Evolutionary conservation across 2,888 invertebrate genomes (phyloP).

Genomic region (Pandemis heparana): DNA sequence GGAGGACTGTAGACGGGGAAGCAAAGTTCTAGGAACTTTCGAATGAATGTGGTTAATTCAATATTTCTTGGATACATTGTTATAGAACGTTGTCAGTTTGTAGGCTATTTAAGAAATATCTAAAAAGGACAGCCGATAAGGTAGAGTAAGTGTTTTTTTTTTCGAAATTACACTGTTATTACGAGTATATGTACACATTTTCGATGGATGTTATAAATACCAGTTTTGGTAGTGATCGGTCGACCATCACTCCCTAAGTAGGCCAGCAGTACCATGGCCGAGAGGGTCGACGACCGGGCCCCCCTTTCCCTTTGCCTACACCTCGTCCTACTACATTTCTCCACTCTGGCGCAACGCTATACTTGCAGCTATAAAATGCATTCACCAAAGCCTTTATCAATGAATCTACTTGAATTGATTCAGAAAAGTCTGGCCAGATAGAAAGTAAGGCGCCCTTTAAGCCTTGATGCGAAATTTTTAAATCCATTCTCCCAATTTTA

Average conservation of each 20-base stretch:
- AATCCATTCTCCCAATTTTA: not conserved
- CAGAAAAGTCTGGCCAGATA: not conserved
- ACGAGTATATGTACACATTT: constrained; percentile 28
- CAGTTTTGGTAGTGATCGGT: constrained; percentile 52
- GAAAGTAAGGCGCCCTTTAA: not conserved
- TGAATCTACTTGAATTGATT: constrained; percentile 3
- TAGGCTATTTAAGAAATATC: constrained; percentile 50
- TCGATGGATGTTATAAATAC: constrained; percentile 50
- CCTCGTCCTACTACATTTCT: constrained; percentile 76
- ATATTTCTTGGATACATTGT: constrained; percentile 66
- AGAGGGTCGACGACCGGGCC: constrained; percentile 71
- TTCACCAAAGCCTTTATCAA: constrained; percentile 46
- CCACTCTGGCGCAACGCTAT: constrained; percentile 61
- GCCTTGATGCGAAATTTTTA: not conserved
- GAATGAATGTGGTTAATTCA: constrained; percentile 76
- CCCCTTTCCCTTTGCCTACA: constrained; percentile 55
- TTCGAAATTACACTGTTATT: constrained; percentile 29
- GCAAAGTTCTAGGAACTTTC: constrained; percentile 70
- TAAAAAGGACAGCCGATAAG: not conserved
- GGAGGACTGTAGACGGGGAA: constrained; percentile 59
- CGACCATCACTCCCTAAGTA: constrained; percentile 62
- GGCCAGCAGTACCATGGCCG: constrained; percentile 82
- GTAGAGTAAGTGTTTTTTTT: not conserved
- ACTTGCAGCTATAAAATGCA: constrained; percentile 54
- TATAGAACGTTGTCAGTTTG: constrained; percentile 65